Base-by-base conservation (phyloP, 1,140 invertebrate species). In the Tetragnatha versicolor region DNA sequence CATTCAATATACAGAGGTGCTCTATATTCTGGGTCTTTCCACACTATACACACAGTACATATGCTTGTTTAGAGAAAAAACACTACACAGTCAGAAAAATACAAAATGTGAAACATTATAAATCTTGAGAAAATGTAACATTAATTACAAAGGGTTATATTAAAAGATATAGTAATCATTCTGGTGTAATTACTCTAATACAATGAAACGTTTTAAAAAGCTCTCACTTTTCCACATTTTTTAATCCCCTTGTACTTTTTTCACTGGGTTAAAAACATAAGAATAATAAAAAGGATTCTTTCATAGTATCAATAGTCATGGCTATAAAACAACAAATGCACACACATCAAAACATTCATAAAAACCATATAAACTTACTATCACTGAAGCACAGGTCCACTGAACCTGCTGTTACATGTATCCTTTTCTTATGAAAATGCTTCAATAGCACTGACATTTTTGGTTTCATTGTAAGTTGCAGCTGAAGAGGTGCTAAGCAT, bases 71-170 rank as follows among this genome's bases (percentile, higher is more conserved):
- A 77, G 73, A 77, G 73, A 77, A 77, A 70, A 77, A 77, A 51
- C 73, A 77, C 73, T 77, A 77, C 73, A 72, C 68, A 66, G 66
- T 79, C 78, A 79, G 78, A 79, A 79, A 79, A 79, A 79, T 79
- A 79, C 78, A 79, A 79, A 79, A 79, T 72, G 58, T 68, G 63
- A 69, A 79, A 79, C 78, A 79, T 79, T 79, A 79, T 79, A 79
- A 79, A 79, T 72, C 78, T 79, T 79, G 66, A 70, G 78, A 77
- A 79, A 79, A 79, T 79, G 66, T 79, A 79, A 79, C 78, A 79
- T 79, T 79, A 77, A 79, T 65, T 79, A 79, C 78, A 79, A 79
- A 79, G 68, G 66, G n/a, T n/a, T 61, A 70, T 79, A 79, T 79
- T 79, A 79, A 79, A 79, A 79, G 78, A 79, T 79, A 79, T 79